These are phyloP conservation scores for Oryzias woworae DNA, from an alignment of 2,113 vertebrate genomes.

Conservation along the genomic window DNA sequence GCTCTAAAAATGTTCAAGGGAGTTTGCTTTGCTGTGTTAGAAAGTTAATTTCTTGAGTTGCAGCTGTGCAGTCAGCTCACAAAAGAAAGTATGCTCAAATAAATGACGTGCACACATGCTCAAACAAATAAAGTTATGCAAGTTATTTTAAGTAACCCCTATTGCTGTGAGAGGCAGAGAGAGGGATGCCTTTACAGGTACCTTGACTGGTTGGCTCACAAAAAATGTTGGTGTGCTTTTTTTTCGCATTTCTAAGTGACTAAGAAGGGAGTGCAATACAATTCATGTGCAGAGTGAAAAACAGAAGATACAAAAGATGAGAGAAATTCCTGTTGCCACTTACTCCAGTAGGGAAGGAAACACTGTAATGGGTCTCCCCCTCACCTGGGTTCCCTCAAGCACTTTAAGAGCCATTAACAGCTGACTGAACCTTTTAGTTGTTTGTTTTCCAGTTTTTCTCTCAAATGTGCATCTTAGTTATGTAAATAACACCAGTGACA, in stretches of 20 bases:
- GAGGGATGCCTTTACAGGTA: constrained; percentile 28
- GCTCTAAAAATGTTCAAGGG: constrained; percentile 15
- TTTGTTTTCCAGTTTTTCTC: constrained; percentile 9
- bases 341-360: constrained; percentile 24
- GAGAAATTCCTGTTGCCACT: constrained; percentile 34
- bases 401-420: constrained; percentile 37
- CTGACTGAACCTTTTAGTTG: constrained; percentile 20
- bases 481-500: neutral
- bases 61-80: constrained; percentile 6
- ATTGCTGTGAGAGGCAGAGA: constrained; percentile 18
- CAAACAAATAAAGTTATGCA: constrained; percentile 3
- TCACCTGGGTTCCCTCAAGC: constrained; percentile 29
- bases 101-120: neutral
- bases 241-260: constrained; percentile 8
- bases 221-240: constrained; percentile 6
- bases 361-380: constrained; percentile 26
- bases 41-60: constrained; percentile 7
- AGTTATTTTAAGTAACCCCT: constrained; percentile 33
- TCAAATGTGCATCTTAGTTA: neutral
- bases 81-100: constrained; percentile 17
- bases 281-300: constrained; percentile 2
- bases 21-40: neutral
- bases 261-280: constrained; percentile 6
- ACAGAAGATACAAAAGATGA: constrained; percentile 30
- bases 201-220: constrained; percentile 46